Evolutionary conservation across 1,140 invertebrate genomes (phyloP).

Genomic region (Heliothis subflexa): DNA sequence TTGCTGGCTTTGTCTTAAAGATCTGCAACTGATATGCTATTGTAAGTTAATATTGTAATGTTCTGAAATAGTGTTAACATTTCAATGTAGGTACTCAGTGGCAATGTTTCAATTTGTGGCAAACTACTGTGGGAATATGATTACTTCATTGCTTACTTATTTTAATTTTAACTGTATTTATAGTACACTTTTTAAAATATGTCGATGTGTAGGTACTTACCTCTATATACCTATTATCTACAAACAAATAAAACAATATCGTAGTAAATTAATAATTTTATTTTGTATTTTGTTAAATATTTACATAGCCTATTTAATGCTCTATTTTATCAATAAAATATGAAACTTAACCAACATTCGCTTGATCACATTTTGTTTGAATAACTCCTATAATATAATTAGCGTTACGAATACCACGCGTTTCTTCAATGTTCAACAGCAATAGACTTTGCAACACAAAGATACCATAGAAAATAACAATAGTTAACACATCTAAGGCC

Average conservation of each 20-base stretch:
- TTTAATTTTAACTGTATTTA: no score
- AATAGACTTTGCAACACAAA: conserved; percentile 70
- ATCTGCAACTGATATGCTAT: no score
- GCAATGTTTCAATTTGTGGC: no score
- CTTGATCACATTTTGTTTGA: conserved; percentile 74
- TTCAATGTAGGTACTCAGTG: no score
- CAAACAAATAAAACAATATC: conserved; percentile 54
- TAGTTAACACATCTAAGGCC: conserved; percentile 71
- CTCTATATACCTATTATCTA: no score
- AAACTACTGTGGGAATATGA: no score
- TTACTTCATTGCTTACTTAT: no score
- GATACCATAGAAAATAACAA: conserved; percentile 62
- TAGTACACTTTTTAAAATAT: no score
- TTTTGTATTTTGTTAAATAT: conserved; percentile 83
- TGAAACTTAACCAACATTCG: conserved; percentile 81
- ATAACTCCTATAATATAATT: conserved; percentile 60
- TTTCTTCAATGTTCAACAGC: conserved; percentile 61
- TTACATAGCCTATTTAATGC: conserved; percentile 79
- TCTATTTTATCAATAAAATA: conserved; percentile 80
- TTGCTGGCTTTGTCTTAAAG: no score
- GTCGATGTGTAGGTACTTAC: no score
- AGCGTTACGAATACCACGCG: conserved; percentile 52
- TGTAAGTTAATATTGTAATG: no score
- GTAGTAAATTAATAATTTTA: conserved; percentile 85
- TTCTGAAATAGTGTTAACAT: no score